These are phyloP conservation scores for Premnoplex brunnescens DNA, from an alignment of 2,797 vertebrate species.

Conservation along the genomic window DNA sequence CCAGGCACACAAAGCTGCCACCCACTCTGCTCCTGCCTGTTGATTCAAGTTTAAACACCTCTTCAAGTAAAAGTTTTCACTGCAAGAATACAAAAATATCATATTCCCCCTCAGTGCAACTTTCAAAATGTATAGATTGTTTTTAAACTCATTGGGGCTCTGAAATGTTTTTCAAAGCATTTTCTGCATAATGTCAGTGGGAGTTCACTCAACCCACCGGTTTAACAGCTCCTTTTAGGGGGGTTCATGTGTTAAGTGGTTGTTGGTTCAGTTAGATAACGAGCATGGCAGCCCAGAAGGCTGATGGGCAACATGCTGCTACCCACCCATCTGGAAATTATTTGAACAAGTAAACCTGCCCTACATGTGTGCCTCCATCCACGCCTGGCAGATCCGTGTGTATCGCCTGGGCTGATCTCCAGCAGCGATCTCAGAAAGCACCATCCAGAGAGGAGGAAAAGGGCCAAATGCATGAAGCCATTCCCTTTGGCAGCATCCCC, in stretches of 20 bases:
- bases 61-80: background rate
- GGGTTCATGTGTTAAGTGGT: background rate
- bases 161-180: background rate
- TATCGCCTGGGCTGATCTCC: background rate
- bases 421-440: background rate
- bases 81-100: background rate
- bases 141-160: background rate
- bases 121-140: background rate
- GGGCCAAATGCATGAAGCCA: background rate
- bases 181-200: background rate
- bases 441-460: background rate
- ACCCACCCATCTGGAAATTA: background rate
- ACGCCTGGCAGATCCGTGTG: rapidly evolving
- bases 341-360: background rate
- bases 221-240: background rate
- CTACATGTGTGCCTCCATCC: background rate
- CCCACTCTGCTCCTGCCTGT: background rate
- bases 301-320: background rate
- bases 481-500: conserved; percentile 46
- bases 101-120: background rate
- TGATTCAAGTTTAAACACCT: background rate
- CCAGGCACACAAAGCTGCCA: background rate
- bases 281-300: background rate
- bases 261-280: background rate
- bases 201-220: background rate